Evolutionary conservation across 2,888 invertebrate species (phyloP), one percentile per base, ranked within the genome.

Genomic region (Eupithecia pulchellata): DNA sequence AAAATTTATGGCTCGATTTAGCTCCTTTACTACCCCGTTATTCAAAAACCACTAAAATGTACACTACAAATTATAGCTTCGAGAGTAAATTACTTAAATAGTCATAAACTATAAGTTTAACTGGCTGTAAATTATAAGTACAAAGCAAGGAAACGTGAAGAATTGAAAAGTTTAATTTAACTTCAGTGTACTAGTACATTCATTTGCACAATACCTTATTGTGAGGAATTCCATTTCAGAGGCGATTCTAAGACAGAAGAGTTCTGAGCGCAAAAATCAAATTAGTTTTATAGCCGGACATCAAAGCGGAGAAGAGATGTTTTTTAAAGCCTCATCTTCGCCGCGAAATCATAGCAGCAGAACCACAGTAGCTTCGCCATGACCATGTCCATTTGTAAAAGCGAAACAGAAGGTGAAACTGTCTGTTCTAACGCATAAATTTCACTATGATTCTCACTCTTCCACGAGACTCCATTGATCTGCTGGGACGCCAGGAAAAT

Each of bases 71-170:
- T 62, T 29, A 60, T 32, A 32, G 29, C 32, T 32, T 60, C 9
- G 58, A 30, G 30, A n/a, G 17, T 58, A 30, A 60, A 60, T 60
- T 60, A 60, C 58, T 60, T 32, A 60, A 30, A 60, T 60, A 60
- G 63, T 9, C 42, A 42, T 42, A 30, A 42, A 63, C 27, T 42
- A 63, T 30, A 47, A 32, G 30, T 63, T 62, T 42, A 63, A 42
- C 42, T 63, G 63, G 63, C 8, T 60, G 32, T 60, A 60, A 60
- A 60, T 60, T 30, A 60, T 60, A 60, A 25, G 30, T 30, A 32
- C 32, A 60, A 60, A 60, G 58, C 58, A 32, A 30, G 58, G 57
- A 29, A 57, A 30, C 57, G 29, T 30, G 8, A 57, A 57, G 57
- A 29, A 57, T 29, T 57, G 57, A 32, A n/a, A 60, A 60, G 32